Evolutionary conservation across 2,113 vertebrate species (phyloP), one percentile per base, ranked within the genome.

Genomic region (Paratilapia polleni): DNA sequence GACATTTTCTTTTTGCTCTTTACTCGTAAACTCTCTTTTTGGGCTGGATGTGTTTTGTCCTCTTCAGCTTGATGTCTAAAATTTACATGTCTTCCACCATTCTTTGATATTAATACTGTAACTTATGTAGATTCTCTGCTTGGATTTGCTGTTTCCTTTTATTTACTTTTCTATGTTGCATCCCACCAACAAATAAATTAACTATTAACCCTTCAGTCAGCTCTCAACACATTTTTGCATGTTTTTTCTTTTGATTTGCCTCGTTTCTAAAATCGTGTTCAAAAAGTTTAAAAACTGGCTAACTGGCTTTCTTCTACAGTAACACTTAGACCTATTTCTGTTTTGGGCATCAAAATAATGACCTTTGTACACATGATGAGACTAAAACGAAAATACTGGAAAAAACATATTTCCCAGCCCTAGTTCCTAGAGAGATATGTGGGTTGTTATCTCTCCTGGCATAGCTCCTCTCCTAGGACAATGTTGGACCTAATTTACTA

Each of bases 21-120:
- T 90, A 91, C 93, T 92, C 84, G 92, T 94, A 89, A 92, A 92
- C 84, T 86, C 87, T 89, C 94, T 97, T 97, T 99, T 95, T 95
- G 96, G 94, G 94, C 94, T 96, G 95, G 97, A 97, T 98, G 97
- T 99, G 97, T 98, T 98, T 98, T 98, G 98, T 98, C 97, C 97
- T 98, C 94, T 97, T 98, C 97, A 96, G 93, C 97, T 98, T 98
- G 97, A 97, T 98, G 97, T 97, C 96, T 95, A 91, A 92, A 95
- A 91, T 95, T 93, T 95, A 66, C 92, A 94, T 95, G 95, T 95
- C 86, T 94, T 87, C 91, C 87, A 87, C 94, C 93, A 95, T 95
- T 94, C 89, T 88, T 92, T 93, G 85, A 89, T 93, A 93, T 95
- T 93, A 95, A 93, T 90, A 91, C 89, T 85, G 88, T 94, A 92